phyloP scores from a whole-genome alignment of 2,797 vertebrate genomes.

The Scleropages formosus region DNA sequence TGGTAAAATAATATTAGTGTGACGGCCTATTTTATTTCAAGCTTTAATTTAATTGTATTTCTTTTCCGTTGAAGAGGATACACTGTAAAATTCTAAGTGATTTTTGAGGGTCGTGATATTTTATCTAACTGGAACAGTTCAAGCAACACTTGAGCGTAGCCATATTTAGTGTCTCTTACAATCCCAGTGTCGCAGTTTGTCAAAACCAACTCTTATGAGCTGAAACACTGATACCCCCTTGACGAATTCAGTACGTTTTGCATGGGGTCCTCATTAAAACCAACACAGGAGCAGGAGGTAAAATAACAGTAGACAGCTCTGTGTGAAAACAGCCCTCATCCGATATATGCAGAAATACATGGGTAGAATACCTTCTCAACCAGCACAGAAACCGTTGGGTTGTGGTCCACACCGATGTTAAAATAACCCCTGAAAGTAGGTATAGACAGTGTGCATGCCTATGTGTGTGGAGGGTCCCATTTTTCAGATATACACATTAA shows the following conservation, averaged over 20 bases:
- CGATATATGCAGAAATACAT: too few species aligned
- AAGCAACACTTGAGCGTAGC: neutral
- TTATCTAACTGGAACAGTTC: neutral
- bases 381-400: too few species aligned
- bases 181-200: conserved; percentile 7
- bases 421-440: neutral
- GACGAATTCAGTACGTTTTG: neutral
- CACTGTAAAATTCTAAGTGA: neutral
- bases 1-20: neutral
- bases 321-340: too few species aligned
- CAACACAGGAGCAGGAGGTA: too few species aligned
- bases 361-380: too few species aligned
- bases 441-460: neutral
- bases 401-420: neutral
- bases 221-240: neutral
- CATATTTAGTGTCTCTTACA: conserved; percentile 11
- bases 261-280: neutral
- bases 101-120: neutral
- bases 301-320: too few species aligned
- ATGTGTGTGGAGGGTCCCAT: neutral
- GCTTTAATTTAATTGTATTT: neutral
- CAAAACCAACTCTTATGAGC: neutral
- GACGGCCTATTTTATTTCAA: neutral
- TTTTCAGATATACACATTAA: neutral
- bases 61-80: neutral